Percentiles rank a stretch among this genome's conserved stretches.
These are phyloP conservation scores for Zaprionus inermis DNA, from an alignment of 1,140 invertebrate genomes.

Conservation along the genomic window DNA sequence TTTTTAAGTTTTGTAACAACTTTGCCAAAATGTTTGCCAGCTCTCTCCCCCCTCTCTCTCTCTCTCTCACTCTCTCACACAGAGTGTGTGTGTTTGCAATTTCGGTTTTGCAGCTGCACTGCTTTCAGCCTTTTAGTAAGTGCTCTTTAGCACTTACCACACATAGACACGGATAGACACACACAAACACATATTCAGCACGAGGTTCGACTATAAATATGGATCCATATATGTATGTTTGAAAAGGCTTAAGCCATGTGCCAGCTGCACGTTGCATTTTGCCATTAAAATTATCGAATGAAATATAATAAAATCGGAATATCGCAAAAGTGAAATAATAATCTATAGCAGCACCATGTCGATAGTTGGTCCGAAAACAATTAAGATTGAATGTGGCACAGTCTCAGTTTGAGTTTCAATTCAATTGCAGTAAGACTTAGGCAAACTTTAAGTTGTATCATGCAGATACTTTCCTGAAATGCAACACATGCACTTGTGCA, in stretches of 20 bases:
- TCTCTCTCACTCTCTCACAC: not conserved
- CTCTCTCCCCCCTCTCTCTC: not conserved
- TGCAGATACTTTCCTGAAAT: not conserved
- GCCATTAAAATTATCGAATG: conserved; percentile 22
- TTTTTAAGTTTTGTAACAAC: conserved; percentile 57
- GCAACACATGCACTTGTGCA: too few relatives aligned
- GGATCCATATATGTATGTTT: not conserved
- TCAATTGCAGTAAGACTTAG: not conserved
- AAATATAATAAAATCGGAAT: conserved; percentile 23
- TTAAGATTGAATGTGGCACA: not conserved
- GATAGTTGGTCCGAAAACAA: not conserved
- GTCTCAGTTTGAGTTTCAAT: not conserved
- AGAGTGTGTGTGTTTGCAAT: conserved; percentile 21
- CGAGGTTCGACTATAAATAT: conserved; percentile 10
- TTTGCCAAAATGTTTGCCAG: conserved; percentile 49
- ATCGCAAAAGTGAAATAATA: conserved; percentile 4
- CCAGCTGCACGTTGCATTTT: conserved; percentile 23
- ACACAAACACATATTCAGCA: not conserved
- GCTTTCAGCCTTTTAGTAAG: conserved; percentile 48
- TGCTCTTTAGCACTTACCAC: conserved; percentile 51
- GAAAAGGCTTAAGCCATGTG: conserved; percentile 9
- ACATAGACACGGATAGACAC: conserved; percentile 5
- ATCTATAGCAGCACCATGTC: not conserved
- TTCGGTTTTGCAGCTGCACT: conserved; percentile 47
- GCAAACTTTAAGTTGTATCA: not conserved